Conservation (phyloP, 1,140 invertebrate species). For the Agrypnia vestita region DNA sequence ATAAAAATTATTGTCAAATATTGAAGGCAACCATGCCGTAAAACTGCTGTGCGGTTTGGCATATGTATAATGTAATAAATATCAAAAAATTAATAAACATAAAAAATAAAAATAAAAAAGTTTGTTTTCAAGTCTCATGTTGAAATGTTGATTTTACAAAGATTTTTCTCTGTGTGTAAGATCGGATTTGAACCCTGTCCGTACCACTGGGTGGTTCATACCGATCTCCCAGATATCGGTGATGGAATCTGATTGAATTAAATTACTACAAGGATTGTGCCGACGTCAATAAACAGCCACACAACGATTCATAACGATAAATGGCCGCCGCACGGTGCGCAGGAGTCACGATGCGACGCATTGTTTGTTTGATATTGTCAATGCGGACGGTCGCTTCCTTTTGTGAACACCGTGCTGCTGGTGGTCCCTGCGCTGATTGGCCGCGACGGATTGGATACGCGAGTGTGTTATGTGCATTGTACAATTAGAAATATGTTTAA, state of each 20-base stretch:
- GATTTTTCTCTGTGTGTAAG: too few relatives aligned
- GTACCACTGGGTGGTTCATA: slow-evolving; percentile 4
- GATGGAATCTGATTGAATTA: neutral
- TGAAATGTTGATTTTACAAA: too few relatives aligned
- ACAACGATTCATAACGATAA: slow-evolving; percentile 42
- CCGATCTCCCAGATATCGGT: neutral
- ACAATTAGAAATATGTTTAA: too few relatives aligned
- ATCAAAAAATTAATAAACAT: too few relatives aligned
- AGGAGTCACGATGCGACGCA: slow-evolving; percentile 33
- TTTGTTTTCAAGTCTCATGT: too few relatives aligned
- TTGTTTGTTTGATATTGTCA: too few relatives aligned
- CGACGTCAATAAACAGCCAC: slow-evolving; percentile 1
- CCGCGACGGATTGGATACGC: slow-evolving; percentile 27
- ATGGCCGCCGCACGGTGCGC: slow-evolving; percentile 1
- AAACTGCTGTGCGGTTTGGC: too few relatives aligned
- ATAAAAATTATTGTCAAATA: too few relatives aligned
- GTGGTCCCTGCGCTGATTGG: slow-evolving; percentile 42
- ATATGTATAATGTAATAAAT: too few relatives aligned
- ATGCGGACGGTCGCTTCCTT: slow-evolving; percentile 40
- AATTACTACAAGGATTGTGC: slow-evolving; percentile 3
- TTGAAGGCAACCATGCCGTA: too few relatives aligned
- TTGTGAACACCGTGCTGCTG: slow-evolving; percentile 24
- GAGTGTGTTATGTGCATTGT: too few relatives aligned
- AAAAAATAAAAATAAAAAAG: too few relatives aligned
- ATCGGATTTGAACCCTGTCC: neutral